phyloP scores from a whole-genome alignment of 2,113 vertebrate genomes.

The Lamprotornis superbus region DNA sequence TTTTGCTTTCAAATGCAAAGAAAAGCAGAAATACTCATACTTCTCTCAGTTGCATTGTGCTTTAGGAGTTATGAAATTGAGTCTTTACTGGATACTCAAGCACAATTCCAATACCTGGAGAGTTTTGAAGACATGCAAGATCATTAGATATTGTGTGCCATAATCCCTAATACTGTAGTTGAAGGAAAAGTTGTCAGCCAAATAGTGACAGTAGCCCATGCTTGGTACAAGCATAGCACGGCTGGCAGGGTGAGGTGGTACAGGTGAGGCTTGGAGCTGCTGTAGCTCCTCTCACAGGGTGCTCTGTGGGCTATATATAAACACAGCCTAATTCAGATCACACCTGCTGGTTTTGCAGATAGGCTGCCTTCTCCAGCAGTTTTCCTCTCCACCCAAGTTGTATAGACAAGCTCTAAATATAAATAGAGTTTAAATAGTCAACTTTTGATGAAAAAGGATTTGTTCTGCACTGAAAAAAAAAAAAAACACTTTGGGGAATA shows the following conservation, averaged over 20 bases:
- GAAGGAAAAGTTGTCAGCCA: background rate
- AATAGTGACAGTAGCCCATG: accelerated
- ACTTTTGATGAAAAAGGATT: background rate
- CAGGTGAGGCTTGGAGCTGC: background rate
- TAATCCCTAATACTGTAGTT: background rate
- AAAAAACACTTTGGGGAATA: background rate
- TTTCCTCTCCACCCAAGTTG: background rate
- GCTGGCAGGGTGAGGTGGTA: background rate
- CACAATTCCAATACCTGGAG: background rate
- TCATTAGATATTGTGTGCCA: background rate
- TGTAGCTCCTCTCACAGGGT: background rate
- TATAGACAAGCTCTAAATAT: background rate
- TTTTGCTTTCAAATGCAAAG: background rate
- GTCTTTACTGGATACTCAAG: background rate
- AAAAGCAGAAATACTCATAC: background rate
- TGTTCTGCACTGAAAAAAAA: background rate
- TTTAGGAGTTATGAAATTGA: background rate
- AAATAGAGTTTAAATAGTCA: background rate
- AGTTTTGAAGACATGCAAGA: background rate
- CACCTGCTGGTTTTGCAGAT: background rate
- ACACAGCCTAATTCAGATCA: background rate
- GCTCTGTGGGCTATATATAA: background rate
- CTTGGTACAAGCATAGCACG: accelerated
- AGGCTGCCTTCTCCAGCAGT: background rate
- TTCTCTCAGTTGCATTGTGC: background rate